A percentile compares a stretch with the other conserved stretches of the same genome.
phyloP scores from a whole-genome alignment of 2,797 vertebrate species.

The Rhinichthys osculus region DNA sequence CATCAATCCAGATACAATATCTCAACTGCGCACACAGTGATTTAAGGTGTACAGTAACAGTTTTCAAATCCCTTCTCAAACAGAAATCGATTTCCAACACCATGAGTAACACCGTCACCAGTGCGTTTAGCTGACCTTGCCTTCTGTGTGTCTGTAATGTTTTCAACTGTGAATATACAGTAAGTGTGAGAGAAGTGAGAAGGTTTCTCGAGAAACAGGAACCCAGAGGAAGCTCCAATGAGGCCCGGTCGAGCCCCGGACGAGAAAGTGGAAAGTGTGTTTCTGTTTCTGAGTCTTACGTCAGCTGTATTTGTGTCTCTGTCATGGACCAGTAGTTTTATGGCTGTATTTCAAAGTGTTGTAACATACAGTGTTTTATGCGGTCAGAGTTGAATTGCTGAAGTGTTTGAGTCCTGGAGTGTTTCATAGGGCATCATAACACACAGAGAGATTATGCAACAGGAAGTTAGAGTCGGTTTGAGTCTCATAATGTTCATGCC shows the following conservation, averaged over 20 bases:
- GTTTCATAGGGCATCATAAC: neutral
- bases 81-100: conserved; percentile 47
- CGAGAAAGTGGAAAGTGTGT: neutral
- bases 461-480: neutral
- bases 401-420: neutral
- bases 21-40: neutral
- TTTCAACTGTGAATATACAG: neutral
- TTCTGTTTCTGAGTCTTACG: neutral
- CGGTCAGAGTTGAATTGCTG: neutral
- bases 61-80: conserved; percentile 40
- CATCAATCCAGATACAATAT: neutral
- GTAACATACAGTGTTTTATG: neutral
- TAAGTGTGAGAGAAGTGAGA: neutral
- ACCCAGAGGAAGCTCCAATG: too few species aligned
- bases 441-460: neutral
- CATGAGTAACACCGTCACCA: neutral
- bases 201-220: neutral
- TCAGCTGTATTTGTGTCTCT: neutral
- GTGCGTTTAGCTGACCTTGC: neutral
- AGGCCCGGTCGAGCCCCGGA: too few species aligned
- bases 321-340: neutral
- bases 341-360: neutral
- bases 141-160: neutral
- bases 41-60: conserved; percentile 51
- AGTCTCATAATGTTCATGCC: neutral